These are phyloP conservation scores for Molothrus ater DNA, from an alignment of 2,797 vertebrate genomes.

Conservation along the genomic window DNA sequence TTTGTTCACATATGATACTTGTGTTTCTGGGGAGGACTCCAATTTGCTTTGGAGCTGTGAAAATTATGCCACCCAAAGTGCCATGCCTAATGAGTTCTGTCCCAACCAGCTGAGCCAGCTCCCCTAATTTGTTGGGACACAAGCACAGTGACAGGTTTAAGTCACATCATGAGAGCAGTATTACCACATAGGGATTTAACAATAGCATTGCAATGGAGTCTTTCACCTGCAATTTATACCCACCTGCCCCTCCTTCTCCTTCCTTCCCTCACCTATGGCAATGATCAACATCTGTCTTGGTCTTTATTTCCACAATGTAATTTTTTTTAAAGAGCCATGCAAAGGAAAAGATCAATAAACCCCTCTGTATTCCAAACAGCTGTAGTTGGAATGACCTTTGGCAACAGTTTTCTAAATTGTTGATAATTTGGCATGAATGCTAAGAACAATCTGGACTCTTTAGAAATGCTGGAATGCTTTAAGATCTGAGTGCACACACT, in stretches of 20 bases:
- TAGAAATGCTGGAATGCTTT: not conserved
- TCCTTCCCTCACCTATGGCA: not conserved
- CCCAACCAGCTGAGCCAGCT: conserved; percentile 40
- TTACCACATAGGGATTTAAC: not conserved
- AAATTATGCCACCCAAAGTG: conserved; percentile 22
- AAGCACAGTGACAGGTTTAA: not conserved
- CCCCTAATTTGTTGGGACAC: not conserved
- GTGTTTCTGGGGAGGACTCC: conserved; percentile 25
- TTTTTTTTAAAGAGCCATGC: not conserved
- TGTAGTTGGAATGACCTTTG: conserved; percentile 37
- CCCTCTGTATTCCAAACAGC: not conserved
- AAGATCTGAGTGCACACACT: not conserved
- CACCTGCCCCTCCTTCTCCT: accelerated
- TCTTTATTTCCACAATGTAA: not conserved
- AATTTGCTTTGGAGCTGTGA: conserved; percentile 4
- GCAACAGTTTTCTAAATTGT: conserved; percentile 46
- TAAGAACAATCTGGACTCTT: conserved; percentile 24
- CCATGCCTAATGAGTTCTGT: conserved; percentile 8
- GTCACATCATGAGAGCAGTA: not conserved
- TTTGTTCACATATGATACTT: not conserved
- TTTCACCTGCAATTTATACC: not conserved
- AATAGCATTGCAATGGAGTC: not conserved
- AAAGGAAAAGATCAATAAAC: conserved; percentile 35
- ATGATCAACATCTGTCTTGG: not conserved
- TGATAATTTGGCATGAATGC: conserved; percentile 27